A percentile compares a stretch with the other conserved stretches of the same genome.
These are phyloP conservation scores for Lonchura striata DNA, from an alignment of 2,113 vertebrate genomes.

Conservation along the genomic window DNA sequence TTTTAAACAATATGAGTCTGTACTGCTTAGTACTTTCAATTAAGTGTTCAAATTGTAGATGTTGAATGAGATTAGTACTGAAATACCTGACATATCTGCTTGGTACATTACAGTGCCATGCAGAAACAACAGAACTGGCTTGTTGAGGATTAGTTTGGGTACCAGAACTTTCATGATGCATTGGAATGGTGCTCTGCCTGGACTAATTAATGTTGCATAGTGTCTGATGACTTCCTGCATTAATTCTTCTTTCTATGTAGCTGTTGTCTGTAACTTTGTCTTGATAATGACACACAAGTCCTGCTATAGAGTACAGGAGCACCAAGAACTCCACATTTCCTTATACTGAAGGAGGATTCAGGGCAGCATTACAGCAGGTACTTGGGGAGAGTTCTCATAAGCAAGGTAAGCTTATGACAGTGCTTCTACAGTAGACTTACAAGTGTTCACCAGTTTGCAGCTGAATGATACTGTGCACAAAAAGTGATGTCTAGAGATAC, in stretches of 20 bases:
- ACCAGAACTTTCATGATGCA: background rate
- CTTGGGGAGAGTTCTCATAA: background rate
- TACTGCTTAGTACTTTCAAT: background rate
- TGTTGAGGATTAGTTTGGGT: background rate
- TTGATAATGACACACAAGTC: background rate
- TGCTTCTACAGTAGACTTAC: background rate
- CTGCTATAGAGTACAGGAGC: fast-evolving
- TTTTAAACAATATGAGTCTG: background rate
- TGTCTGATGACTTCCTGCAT: background rate
- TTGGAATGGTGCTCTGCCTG: background rate
- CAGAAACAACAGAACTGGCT: background rate
- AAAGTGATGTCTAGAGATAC: background rate
- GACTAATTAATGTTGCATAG: background rate
- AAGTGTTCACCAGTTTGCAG: background rate
- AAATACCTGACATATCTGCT: background rate
- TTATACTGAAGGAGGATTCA: background rate
- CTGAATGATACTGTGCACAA: background rate
- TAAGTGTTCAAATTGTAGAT: background rate
- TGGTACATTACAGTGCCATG: background rate
- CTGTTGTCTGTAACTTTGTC: background rate
- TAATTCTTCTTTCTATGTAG: background rate
- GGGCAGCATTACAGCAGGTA: background rate
- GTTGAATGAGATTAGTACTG: background rate
- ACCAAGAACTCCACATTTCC: background rate
- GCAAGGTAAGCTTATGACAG: background rate